Conservation (phyloP, 2,113 vertebrate genomes). For the Poecilia latipinna region DNA sequence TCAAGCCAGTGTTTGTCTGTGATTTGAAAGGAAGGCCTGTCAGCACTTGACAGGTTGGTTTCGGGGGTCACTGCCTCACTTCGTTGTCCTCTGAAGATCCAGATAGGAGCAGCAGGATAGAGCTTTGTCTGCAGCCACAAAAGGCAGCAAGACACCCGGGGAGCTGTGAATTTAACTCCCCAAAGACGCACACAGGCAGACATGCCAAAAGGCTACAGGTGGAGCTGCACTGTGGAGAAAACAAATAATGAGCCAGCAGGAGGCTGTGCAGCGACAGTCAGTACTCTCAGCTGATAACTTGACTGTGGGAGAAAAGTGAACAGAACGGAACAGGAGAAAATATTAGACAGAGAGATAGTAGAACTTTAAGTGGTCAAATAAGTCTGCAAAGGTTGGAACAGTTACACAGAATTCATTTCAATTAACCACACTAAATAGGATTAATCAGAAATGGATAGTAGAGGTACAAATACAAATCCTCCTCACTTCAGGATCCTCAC, state of each 20-base stretch:
- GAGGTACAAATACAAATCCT: no score
- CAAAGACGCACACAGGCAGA: conserved; percentile 4
- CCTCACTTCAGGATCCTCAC: no score
- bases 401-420: not conserved
- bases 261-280: conserved; percentile 12
- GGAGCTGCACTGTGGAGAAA: conserved; percentile 26
- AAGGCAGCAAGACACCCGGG: conserved; percentile 38
- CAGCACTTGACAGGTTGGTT: conserved; percentile 51
- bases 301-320: conserved; percentile 25
- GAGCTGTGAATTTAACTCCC: conserved; percentile 57
- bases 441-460: no score
- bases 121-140: conserved; percentile 53
- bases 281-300: conserved; percentile 50
- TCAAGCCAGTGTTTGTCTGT: conserved; percentile 37
- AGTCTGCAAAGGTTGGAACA: not conserved
- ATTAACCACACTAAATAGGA: no score
- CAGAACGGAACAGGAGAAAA: not conserved
- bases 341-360: no score
- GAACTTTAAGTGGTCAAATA: not conserved
- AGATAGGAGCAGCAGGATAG: conserved; percentile 17
- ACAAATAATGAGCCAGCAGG: conserved; percentile 48
- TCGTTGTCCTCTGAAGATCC: conserved; percentile 32
- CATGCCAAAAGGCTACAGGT: conserved; percentile 21
- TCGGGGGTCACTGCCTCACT: conserved; percentile 28
- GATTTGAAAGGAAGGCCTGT: conserved; percentile 38